Percentiles rank a stretch among this genome's conserved stretches.
These are phyloP conservation scores for Bovichtus diacanthus DNA, from an alignment of 2,797 vertebrate species.

Conservation along the genomic window DNA sequence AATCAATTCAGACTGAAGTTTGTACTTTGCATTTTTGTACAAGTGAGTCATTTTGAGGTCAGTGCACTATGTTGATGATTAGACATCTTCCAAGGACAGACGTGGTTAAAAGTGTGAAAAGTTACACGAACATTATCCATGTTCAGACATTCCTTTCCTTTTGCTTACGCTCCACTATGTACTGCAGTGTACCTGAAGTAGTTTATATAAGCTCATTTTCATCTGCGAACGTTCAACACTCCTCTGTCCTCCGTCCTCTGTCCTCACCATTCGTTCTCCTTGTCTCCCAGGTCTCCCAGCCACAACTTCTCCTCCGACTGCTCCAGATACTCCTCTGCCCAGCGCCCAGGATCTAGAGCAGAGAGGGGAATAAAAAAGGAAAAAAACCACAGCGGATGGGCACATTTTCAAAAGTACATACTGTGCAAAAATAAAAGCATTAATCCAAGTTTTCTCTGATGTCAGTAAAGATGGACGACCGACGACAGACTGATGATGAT, in stretches of 20 bases:
- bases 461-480: constrained; percentile 17
- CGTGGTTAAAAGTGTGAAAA: not conserved
- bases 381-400: not conserved
- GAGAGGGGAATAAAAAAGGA: not conserved
- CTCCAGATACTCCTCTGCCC: constrained; percentile 99
- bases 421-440: constrained; percentile 11
- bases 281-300: constrained; percentile 93
- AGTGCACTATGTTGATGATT: constrained; percentile 10
- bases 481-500: constrained; percentile 27
- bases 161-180: not conserved
- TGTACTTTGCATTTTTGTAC: not conserved
- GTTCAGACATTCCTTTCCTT: constrained; percentile 14
- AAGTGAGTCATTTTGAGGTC: constrained; percentile 12
- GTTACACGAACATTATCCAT: constrained; percentile 23
- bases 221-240: constrained; percentile 17
- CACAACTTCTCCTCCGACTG: constrained; percentile 98
- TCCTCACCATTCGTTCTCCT: constrained; percentile 91
- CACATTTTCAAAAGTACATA: constrained; percentile 21
- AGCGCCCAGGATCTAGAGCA: constrained; percentile 91
- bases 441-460: constrained; percentile 11
- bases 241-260: not conserved
- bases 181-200: constrained; percentile 1
- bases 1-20: constrained; percentile 10
- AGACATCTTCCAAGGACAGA: not conserved
- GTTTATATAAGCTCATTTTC: constrained; percentile 15